Evolutionary conservation across 2,888 invertebrate species (phyloP).

Genomic region (Dynastes maya): DNA sequence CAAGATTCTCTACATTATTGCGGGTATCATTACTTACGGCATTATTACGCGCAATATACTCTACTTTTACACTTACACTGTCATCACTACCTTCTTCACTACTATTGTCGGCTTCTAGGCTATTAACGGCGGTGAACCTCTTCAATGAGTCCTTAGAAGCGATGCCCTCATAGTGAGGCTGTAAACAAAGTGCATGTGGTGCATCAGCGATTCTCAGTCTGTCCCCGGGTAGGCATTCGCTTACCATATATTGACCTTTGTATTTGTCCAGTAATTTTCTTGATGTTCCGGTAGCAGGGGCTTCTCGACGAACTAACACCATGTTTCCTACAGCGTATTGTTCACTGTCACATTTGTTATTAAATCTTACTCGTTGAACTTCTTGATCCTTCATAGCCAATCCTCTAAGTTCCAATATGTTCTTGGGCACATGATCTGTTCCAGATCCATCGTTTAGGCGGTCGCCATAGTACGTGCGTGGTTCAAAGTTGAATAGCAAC

Average conservation of each 20-base stretch:
- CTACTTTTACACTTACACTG: neutral
- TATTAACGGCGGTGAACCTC: neutral
- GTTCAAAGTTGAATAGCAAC: too few relatives aligned
- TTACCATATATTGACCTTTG: neutral
- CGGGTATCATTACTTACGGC: too few relatives aligned
- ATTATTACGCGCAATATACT: neutral
- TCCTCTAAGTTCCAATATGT: neutral
- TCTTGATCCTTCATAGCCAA: neutral
- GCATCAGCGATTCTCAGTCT: neutral
- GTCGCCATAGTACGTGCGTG: neutral
- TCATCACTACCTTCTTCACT: neutral
- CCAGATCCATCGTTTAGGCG: neutral
- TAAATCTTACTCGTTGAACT: neutral
- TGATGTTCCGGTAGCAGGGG: neutral
- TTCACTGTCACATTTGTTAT: neutral
- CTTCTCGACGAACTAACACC: neutral
- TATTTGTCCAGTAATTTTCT: slow-evolving; percentile 5
- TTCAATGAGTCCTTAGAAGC: slow-evolving; percentile 2
- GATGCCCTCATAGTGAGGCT: neutral
- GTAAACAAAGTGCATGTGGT: neutral
- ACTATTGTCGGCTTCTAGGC: neutral
- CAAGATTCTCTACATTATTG: too few relatives aligned
- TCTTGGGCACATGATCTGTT: neutral
- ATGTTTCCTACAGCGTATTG: neutral
- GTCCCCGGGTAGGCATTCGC: neutral